phyloP scores from a whole-genome alignment of 2,888 invertebrate species.

The Uloborus plumipes region DNA sequence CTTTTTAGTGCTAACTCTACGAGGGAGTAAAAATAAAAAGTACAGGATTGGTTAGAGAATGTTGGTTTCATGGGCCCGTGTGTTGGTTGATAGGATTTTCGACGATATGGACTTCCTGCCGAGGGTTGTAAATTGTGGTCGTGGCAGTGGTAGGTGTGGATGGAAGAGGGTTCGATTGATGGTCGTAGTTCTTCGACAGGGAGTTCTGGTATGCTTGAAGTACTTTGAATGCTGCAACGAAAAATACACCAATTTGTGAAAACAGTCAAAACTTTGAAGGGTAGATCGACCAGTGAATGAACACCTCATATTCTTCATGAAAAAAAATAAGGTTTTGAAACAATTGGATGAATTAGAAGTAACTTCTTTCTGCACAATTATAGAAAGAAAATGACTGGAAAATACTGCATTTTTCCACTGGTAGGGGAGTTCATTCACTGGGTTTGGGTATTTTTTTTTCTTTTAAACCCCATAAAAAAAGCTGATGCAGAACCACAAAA shows the following conservation, averaged over 20 bases:
- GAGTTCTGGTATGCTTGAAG: slow-evolving; percentile 55
- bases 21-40: slow-evolving; percentile 53
- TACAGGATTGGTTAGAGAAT: neutral
- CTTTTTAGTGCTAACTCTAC: slow-evolving; percentile 43
- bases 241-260: neutral
- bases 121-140: slow-evolving; percentile 43
- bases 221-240: slow-evolving; percentile 55
- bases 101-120: slow-evolving; percentile 66
- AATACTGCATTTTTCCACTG: no score
- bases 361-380: no score
- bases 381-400: no score
- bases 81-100: slow-evolving; percentile 66
- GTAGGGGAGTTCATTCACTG: no score
- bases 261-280: no score
- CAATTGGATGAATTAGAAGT: no score
- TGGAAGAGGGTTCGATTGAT: slow-evolving; percentile 48
- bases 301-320: no score
- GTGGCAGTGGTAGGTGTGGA: slow-evolving; percentile 23
- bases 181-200: slow-evolving; percentile 21
- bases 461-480: no score
- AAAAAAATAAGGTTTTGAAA: no score
- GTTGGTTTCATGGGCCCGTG: slow-evolving; percentile 41
- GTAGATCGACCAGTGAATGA: no score
- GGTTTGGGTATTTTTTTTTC: no score
- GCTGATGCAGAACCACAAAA: no score